Evolutionary conservation across 2,888 invertebrate species (phyloP).

Genomic region (Dryadula phaetusa): DNA sequence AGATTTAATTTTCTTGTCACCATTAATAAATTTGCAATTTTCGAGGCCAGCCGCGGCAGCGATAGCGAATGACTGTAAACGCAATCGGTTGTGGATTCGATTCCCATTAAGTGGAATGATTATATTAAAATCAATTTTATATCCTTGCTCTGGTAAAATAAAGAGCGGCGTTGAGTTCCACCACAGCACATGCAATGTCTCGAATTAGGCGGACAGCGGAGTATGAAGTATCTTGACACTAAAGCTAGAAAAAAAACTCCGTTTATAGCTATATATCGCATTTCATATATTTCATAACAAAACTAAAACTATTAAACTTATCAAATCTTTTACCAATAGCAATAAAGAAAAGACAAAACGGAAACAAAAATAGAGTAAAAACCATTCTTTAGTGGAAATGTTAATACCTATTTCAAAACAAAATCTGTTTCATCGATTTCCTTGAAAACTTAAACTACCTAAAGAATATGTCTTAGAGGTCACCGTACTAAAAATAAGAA

Average conservation of each 20-base stretch:
- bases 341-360: conserved; percentile 1
- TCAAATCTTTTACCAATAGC: conserved; percentile 8
- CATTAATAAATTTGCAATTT: no score
- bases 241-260: neutral
- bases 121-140: no score
- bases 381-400: conserved; percentile 15
- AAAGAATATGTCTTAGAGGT: conserved; percentile 36
- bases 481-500: conserved; percentile 16
- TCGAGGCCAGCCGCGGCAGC: no score
- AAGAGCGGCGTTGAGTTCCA: no score
- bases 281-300: neutral
- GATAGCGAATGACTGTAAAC: no score
- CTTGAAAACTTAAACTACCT: conserved; percentile 22
- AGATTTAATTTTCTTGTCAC: no score
- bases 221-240: no score
- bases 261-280: neutral
- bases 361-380: conserved; percentile 3
- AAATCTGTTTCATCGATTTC: conserved; percentile 16
- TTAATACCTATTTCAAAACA: conserved; percentile 21
- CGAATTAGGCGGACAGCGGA: no score
- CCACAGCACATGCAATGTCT: no score
- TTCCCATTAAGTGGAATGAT: no score
- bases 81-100: no score
- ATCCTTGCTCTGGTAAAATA: no score
- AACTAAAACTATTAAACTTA: conserved; percentile 5